Evolutionary conservation across 1,140 invertebrate species (phyloP).

Genomic region (Campoletis sonorensis): DNA sequence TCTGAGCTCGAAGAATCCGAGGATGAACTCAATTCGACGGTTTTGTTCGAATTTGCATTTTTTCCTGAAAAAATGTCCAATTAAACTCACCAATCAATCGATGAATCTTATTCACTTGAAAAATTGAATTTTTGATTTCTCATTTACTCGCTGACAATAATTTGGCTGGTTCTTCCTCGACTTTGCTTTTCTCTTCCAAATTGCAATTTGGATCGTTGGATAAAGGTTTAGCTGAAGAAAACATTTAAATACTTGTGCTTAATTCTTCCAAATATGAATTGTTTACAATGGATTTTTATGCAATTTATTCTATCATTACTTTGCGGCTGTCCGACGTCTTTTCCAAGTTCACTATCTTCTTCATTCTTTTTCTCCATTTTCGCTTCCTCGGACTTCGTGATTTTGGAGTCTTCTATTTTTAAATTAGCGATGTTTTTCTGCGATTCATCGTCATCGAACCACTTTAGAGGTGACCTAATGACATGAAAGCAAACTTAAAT

Average conservation of each 20-base stretch:
- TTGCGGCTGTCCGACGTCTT: not conserved
- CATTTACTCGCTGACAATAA: constrained; percentile 18
- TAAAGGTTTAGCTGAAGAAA: not conserved
- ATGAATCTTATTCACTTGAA: not conserved
- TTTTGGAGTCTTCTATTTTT: not conserved
- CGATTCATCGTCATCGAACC: constrained; percentile 58
- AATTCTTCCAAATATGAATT: not conserved
- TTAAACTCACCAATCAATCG: not conserved
- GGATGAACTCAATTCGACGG: not conserved
- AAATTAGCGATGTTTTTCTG: constrained; percentile 3
- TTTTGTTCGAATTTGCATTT: not conserved
- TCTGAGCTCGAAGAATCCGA: constrained; percentile 36
- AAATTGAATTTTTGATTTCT: not conserved
- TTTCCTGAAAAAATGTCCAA: constrained; percentile 1
- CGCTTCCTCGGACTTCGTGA: not conserved
- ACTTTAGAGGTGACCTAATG: constrained; percentile 61
- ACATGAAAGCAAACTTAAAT: constrained; percentile 26
- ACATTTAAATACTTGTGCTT: not conserved
- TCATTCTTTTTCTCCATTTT: constrained; percentile 18
- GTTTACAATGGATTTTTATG: not conserved
- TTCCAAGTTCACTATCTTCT: not conserved
- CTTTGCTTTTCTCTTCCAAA: not conserved
- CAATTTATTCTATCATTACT: not conserved
- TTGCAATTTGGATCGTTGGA: not conserved
- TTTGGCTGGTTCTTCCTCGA: not conserved